Evolutionary conservation across 2,888 invertebrate genomes (phyloP), one percentile per base, ranked within the genome.

Genomic region (Ecliptopera silaceata): DNA sequence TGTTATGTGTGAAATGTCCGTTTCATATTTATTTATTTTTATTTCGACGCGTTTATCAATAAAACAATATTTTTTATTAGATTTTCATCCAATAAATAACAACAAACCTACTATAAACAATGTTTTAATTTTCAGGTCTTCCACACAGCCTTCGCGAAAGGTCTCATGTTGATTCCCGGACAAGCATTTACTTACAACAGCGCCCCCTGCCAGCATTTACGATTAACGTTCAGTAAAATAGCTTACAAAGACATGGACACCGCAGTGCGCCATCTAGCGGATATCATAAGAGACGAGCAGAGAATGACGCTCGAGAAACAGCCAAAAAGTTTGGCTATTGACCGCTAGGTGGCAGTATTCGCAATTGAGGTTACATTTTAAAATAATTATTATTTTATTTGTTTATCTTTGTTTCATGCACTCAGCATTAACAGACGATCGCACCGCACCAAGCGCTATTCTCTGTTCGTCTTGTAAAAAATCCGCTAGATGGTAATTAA

Each of bases 161-260:
- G 95, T 8, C 92, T 96, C 1, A 93, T 94, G 74, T 83, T 96
- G 64, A 93, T 95, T 0, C 96, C 96, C 0, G 97, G 96, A 0
- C 95, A 94, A 59, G 95, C 94, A 0, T 96, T 96, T 77, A 92
- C 93, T 80, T 92, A 92, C 47, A 94, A 91, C 0, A 82, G 83
- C 34, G 86, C 92, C 57, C 93, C 95, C 10, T 94, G 94, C 66
- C 93, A 93, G 42, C 94, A 94, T 74, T 82, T 96, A 47, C 86
- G 97, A 47, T 93, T 95, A 32, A 94, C 96, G 0, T 96, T 94
- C 76, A 95, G 96, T 47, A 93, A 94, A 70, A 93, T 95, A 11
- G 78, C 92, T 0, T 86, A 93, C 18, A 92, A 93, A 61, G 93
- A 95, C 63, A 95, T 96, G 85, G 92, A 94, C 55, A 77, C 84